Evolutionary conservation across 2,888 invertebrate genomes (phyloP).

Genomic region (Drosophila flavopinicola): DNA sequence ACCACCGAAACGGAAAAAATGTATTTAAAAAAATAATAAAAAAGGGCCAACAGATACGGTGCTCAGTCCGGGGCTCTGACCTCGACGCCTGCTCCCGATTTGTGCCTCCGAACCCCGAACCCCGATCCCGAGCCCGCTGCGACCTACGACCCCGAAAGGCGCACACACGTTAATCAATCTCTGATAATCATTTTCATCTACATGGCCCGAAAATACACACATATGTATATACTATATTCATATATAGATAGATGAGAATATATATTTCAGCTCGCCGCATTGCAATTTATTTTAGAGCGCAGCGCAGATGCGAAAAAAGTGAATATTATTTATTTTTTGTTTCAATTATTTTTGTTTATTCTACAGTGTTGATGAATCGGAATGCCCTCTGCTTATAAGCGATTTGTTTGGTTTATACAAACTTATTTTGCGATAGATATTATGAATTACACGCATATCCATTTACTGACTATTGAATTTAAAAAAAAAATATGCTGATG

Average conservation of each 20-base stretch:
- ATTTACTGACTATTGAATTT: neutral
- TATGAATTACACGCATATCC: too few relatives aligned
- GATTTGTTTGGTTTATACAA: neutral
- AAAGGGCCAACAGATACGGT: slow-evolving; percentile 25
- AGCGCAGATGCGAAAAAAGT: slow-evolving; percentile 3
- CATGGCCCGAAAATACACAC: slow-evolving; percentile 29
- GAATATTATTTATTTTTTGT: slow-evolving; percentile 10
- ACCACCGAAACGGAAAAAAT: slow-evolving; percentile 52
- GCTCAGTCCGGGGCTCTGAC: slow-evolving; percentile 24
- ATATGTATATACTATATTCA: slow-evolving; percentile 5
- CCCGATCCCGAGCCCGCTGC: neutral
- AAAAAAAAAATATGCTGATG: too few relatives aligned
- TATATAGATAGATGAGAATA: neutral
- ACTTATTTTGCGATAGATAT: neutral
- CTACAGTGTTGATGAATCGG: slow-evolving; percentile 1
- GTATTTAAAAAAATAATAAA: slow-evolving; percentile 9
- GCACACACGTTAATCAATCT: slow-evolving; percentile 67
- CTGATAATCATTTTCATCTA: slow-evolving; percentile 65
- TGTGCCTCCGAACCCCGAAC: slow-evolving; percentile 4
- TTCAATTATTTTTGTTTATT: slow-evolving; percentile 19
- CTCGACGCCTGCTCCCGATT: slow-evolving; percentile 10
- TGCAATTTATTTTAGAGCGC: slow-evolving; percentile 26
- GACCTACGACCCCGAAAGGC: slow-evolving; percentile 41
- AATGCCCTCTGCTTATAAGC: slow-evolving; percentile 2
- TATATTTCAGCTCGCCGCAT: slow-evolving; percentile 25